A percentile compares a stretch with the other conserved stretches of the same genome.
Conservation (phyloP, 2,797 vertebrate species). For the Clarias platycephalus region DNA sequence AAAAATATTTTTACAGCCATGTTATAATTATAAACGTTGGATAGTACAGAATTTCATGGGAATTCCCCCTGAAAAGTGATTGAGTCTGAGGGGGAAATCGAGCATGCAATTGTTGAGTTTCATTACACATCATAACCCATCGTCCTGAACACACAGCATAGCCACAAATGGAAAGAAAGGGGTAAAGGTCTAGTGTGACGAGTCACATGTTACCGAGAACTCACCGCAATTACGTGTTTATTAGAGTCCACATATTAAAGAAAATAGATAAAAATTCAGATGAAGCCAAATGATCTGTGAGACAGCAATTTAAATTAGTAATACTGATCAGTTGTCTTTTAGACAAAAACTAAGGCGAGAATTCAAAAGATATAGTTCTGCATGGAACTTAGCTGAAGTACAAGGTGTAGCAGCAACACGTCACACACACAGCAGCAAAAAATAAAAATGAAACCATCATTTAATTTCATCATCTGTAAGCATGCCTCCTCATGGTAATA, state of each 20-base stretch:
- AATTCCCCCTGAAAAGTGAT: not conserved
- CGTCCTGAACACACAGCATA: not conserved
- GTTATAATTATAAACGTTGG: not conserved
- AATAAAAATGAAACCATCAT: not conserved
- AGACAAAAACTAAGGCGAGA: not conserved
- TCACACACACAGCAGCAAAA: not conserved
- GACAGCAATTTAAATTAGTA: too few species aligned
- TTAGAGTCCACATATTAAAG: not conserved
- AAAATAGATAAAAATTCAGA: not conserved
- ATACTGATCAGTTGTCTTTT: not conserved
- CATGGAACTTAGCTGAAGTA: not conserved
- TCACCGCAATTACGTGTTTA: not conserved
- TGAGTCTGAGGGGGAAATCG: not conserved
- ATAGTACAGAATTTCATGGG: not conserved
- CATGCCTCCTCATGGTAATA: too few species aligned
- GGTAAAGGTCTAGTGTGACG: conserved; percentile 5
- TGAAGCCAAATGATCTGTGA: not conserved
- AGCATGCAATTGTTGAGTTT: conserved; percentile 16
- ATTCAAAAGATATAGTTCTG: not conserved
- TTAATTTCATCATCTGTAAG: too few species aligned
- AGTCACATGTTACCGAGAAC: not conserved
- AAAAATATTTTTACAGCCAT: not conserved
- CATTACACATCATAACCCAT: not conserved
- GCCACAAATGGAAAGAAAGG: not conserved
- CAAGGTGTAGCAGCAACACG: not conserved